A percentile compares a stretch with the other conserved stretches of the same genome.
Evolutionary conservation across 2,888 invertebrate genomes (phyloP).

Genomic region (Elysia crispata): DNA sequence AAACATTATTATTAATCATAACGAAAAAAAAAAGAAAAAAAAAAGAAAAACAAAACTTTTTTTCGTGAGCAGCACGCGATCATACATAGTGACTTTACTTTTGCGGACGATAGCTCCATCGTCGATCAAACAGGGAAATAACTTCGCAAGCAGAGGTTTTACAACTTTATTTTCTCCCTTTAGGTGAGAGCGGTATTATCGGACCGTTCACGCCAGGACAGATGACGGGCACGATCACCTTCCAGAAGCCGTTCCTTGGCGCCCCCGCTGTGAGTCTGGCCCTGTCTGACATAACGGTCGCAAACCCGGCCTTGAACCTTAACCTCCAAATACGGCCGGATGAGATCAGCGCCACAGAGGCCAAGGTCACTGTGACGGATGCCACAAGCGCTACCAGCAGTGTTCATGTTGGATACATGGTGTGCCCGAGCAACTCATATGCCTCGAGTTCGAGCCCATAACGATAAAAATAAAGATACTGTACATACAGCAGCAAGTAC

Average conservation of each 20-base stretch:
- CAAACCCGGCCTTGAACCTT: background rate
- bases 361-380: background rate
- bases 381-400: background rate
- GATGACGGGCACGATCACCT: background rate
- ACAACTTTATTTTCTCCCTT: background rate
- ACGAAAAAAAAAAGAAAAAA: too few relatives aligned
- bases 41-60: too few relatives aligned
- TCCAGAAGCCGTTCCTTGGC: background rate
- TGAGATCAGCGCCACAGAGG: constrained; percentile 1
- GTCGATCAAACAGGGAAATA: too few relatives aligned
- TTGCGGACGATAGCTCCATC: too few relatives aligned
- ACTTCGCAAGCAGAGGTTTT: too few relatives aligned
- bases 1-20: too few relatives aligned
- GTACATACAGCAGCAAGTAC: too few relatives aligned
- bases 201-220: background rate
- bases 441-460: too few relatives aligned
- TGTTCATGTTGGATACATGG: background rate
- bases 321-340: background rate
- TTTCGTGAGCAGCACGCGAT: too few relatives aligned
- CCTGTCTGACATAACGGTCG: background rate
- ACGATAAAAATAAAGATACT: too few relatives aligned
- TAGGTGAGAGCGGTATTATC: background rate
- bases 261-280: constrained; percentile 6
- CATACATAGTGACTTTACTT: too few relatives aligned
- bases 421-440: background rate